Base-by-base conservation (phyloP, 2,888 invertebrate genomes). In the Chorisops tibialis region DNA sequence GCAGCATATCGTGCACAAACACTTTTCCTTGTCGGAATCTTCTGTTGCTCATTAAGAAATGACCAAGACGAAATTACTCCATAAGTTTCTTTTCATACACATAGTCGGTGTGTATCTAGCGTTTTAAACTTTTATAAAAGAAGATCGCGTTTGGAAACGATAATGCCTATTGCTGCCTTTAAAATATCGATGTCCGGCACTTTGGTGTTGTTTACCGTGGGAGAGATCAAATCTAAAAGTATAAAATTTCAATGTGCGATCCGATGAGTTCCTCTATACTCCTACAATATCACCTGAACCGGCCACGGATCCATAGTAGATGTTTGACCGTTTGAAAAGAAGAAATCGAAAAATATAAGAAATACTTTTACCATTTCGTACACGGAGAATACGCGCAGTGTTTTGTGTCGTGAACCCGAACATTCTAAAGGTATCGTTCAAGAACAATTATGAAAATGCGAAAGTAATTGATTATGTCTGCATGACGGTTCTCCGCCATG, bases 381-480 rank as follows among this genome's bases (percentile, higher is more conserved):
- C 30, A 2, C 30, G 30, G 30, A n/a, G n/a, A n/a, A n/a, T n/a
- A n/a, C n/a, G n/a, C n/a, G n/a, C n/a, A n/a, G n/a, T n/a, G n/a
- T n/a, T n/a, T n/a, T n/a, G n/a, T 49, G 52, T 38, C 51, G 38
- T 51, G 51, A 45, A 43, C 37, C 48, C 21, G 21, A 9, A 9
- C 30, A 21, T 37, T 48, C 24, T 54, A 30, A 30, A 30, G 3
- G 30, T 30, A 30, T 30, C 30, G 30, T 30, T 30, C 59, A 51
- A 59, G 59, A 62, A 58, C 59, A 62, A 62, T 62, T 62, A 62
- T 62, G 58, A 59, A 62, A 59, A 62, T 50, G 45, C 51, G 62
- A 62, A 62, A 50, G 51, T 62, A 62, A 62, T 62, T 59, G 62
- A 62, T 62, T 62, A 62, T 59, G 59, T 45, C 51, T 58, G 58